phyloP scores from a whole-genome alignment of 2,888 invertebrate genomes.

The Drosophila barbarae region DNA sequence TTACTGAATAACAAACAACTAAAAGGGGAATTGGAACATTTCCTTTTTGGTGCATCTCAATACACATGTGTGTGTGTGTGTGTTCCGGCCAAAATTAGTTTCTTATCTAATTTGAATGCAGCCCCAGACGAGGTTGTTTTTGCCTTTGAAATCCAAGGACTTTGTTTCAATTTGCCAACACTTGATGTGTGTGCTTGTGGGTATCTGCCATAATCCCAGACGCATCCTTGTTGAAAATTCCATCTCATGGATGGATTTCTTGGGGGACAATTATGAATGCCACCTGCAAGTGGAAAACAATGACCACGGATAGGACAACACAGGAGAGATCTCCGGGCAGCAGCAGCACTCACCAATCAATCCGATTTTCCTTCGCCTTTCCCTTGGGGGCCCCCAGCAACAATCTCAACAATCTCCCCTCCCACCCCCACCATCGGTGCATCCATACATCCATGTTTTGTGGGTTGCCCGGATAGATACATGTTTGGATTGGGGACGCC shows the following conservation, averaged over 20 bases:
- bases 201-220: slow-evolving; percentile 17
- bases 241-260: slow-evolving; percentile 23
- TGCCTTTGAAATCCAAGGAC: slow-evolving; percentile 1
- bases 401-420: slow-evolving; percentile 17
- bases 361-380: slow-evolving; percentile 32
- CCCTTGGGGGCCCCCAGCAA: slow-evolving; percentile 19
- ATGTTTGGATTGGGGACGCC: slow-evolving; percentile 39
- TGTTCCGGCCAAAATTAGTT: slow-evolving; percentile 8
- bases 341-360: slow-evolving; percentile 41
- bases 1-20: background rate
- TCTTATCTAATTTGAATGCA: slow-evolving; percentile 23
- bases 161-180: slow-evolving; percentile 40
- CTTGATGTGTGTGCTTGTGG: slow-evolving; percentile 22
- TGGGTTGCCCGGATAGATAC: slow-evolving; percentile 19
- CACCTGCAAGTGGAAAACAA: slow-evolving; percentile 36
- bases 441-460: slow-evolving; percentile 18
- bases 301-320: slow-evolving; percentile 1
- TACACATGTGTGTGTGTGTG: background rate
- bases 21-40: background rate
- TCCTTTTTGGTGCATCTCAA: background rate
- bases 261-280: slow-evolving; percentile 41
- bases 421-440: background rate
- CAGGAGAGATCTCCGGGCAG: slow-evolving; percentile 1
- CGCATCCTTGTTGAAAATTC: slow-evolving; percentile 30
- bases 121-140: slow-evolving; percentile 1